These are phyloP conservation scores for Sinocyclocheilus anshuiensis DNA, from an alignment of 2,113 vertebrate genomes.

Conservation along the genomic window DNA sequence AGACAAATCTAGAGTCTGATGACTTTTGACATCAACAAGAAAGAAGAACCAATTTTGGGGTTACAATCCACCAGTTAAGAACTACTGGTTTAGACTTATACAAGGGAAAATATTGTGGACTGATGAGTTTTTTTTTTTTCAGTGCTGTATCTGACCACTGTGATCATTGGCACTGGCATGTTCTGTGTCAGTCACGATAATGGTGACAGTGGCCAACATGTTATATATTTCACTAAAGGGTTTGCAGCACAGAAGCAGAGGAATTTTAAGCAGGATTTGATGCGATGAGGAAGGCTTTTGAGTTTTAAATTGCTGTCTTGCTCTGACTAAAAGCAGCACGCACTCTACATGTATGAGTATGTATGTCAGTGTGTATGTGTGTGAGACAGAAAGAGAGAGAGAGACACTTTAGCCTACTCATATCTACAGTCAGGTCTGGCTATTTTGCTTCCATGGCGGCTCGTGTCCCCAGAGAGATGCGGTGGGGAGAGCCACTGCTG, in stretches of 20 bases:
- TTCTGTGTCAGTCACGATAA: constrained; percentile 21
- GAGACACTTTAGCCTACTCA: constrained; percentile 41
- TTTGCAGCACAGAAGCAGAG: background rate
- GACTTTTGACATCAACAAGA: background rate
- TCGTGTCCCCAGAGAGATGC: constrained; percentile 70
- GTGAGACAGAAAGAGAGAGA: constrained; percentile 27
- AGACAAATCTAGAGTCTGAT: background rate
- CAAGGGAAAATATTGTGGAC: no score
- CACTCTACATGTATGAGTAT: constrained; percentile 32
- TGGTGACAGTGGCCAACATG: background rate
- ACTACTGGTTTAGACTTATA: no score
- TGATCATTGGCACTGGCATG: constrained; percentile 2
- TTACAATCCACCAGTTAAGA: background rate
- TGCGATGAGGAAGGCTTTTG: constrained; percentile 35
- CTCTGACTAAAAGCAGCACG: constrained; percentile 31
- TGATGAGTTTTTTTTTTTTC: no score
- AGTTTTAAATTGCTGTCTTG: constrained; percentile 41
- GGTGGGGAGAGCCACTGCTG: constrained; percentile 69
- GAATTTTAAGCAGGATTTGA: constrained; percentile 40
- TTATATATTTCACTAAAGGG: background rate
- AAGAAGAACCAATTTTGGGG: background rate
- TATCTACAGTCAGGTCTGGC: constrained; percentile 34
- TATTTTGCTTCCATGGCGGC: constrained; percentile 63
- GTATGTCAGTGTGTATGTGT: constrained; percentile 44
- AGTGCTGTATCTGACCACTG: background rate